Base-by-base conservation (phyloP, 2,113 vertebrate species). In the Phoenicopterus ruber region DNA sequence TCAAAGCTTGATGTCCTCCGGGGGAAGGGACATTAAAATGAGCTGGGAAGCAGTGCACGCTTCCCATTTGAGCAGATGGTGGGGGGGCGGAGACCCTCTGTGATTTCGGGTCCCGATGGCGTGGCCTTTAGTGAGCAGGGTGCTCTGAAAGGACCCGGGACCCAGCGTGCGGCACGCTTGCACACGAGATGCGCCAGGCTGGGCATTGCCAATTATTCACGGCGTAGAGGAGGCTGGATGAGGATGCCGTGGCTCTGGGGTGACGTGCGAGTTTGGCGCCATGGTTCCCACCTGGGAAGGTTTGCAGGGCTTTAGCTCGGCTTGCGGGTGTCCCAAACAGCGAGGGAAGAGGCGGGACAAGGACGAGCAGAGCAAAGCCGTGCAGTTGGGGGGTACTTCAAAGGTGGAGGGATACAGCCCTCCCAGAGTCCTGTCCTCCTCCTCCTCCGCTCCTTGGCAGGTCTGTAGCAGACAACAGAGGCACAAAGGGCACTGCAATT, bases 1-100 rank as follows among this genome's bases (percentile, higher is more conserved):
- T 97, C 91, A 94, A 82, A 84, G 44, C 86, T 73, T 96, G 65
- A 90, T 24, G 9, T 93, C 55, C 89, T 96, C 63, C 66, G 57
- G 66, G 50, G 40, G 49, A 97, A 96, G 69, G 91, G 93, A 46
- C 66, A 40, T 95, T 91, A 93, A 71, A 96, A 86, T 11, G 58
- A 97, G 73, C 82, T 18, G 52, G 86, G 90, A 94, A 94, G 86
- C 31, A 54, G 79, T 65, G 69, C 74, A 59, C 78, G 91, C 70
- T 90, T 88, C 70, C 86, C 90, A 79, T 96, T 73, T 84, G 25
- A 89, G 57, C 47, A 80, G 85, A n/a, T 87, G 78, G 76, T 96
- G 72, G 58, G 93, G n/a, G n/a, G n/a, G n/a, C n/a, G n/a, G 76
- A 90, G 47, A 61, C 34, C 8, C 24, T 91, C 66, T 32, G 90